Base-by-base conservation (phyloP, 2,797 vertebrate species). In the Lutjanus argentimaculatus region DNA sequence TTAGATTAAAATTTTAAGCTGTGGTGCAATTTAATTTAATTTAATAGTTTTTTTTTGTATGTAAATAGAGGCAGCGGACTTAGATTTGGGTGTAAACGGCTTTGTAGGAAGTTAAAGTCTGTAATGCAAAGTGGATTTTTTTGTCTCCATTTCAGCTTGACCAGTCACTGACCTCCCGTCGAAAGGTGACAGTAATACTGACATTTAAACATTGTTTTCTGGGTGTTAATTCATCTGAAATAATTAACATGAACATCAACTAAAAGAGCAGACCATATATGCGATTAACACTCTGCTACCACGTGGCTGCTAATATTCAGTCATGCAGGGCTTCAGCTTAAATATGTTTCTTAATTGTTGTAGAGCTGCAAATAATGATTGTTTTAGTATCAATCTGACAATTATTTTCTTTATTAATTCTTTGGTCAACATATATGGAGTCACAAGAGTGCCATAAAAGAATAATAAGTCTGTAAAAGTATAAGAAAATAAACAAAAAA, bases 121-220 rank as follows among this genome's bases (percentile, higher is more conserved):
- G 1, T 68, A 48, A 56, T 1, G 12, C 40, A 48, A 15, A 57
- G n/a, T 58, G n/a, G 59, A 74, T 64, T 43, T 80, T 63, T 15
- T 45, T 79, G 69, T 80, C 51, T 85, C 22, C 58, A 2, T 90
- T 92, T 74, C 86, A 93, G 93, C 83, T 88, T 1, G 75, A 91
- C 36, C 80, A 59, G n/a, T 77, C 81, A 7, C 19, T 79, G 71
- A 40, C 19, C 0, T 52, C 43, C 46, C 16, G 15, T 46, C 63
- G 15, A 8, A 88, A 91, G 90, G 89, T 91, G 92, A 92, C 55
- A 0, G 7, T 1, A 16, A 12, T 2, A 8, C 30, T 4, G 7
- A 45, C 16, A 1, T 42, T 48, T 43, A 12, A 64, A 10, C 22
- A 0, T n/a, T 10, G 1, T 51, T 56, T 45, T 65, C 61, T 57